Conservation (phyloP, 2,888 invertebrate species). For the Metellina segmentata region DNA sequence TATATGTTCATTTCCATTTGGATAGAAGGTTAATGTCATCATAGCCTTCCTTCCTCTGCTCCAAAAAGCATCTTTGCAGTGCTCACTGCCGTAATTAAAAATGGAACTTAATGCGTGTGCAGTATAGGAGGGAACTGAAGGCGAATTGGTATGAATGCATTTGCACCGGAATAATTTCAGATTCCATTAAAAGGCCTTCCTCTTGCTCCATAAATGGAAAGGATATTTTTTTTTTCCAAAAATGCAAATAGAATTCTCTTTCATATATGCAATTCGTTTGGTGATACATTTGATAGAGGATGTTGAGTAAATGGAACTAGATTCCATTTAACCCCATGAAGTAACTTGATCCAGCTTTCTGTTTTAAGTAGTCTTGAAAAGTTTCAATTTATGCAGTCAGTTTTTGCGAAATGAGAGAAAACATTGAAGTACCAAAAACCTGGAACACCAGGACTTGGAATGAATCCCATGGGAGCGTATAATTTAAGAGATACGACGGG, state of each 20-base stretch:
- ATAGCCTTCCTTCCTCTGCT: constrained; percentile 3
- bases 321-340: no score
- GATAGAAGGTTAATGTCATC: constrained; percentile 27
- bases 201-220: neutral
- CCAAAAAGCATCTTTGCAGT: neutral
- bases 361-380: no score
- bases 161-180: constrained; percentile 6
- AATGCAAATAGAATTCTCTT: neutral
- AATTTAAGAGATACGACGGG: no score
- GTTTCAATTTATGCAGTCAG: no score
- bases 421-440: no score
- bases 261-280: neutral
- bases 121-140: neutral
- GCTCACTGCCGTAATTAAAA: constrained; percentile 31
- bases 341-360: no score
- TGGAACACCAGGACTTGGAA: no score
- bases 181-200: neutral
- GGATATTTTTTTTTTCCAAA: neutral
- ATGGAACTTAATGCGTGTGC: neutral
- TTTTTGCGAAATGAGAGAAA: no score
- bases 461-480: no score
- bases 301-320: neutral
- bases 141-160: neutral
- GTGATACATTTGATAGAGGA: neutral
- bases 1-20: constrained; percentile 48